Evolutionary conservation across 2,797 vertebrate genomes (phyloP).

Genomic region (Momotus momota): DNA sequence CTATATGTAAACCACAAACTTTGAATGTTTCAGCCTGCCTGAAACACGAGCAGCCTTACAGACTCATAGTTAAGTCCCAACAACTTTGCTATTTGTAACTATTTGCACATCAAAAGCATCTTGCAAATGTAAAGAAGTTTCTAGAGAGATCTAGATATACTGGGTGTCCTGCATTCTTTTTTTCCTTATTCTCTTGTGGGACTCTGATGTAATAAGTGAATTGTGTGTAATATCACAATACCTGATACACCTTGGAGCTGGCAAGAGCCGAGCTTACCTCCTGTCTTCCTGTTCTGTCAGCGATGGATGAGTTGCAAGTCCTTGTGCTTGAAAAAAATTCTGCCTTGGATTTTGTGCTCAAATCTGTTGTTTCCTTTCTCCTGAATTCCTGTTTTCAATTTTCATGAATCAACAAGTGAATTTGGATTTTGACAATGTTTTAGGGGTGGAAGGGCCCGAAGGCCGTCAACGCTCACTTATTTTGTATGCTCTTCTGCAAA

Average conservation of each 20-base stretch:
- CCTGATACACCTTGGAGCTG: neutral
- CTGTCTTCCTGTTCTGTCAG: neutral
- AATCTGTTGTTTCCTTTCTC: neutral
- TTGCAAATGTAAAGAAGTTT: neutral
- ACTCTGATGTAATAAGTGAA: neutral
- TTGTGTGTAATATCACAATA: fast-evolving
- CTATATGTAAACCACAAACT: neutral
- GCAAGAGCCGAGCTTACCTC: neutral
- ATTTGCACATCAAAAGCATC: neutral
- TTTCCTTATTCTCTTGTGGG: neutral
- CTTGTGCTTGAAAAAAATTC: neutral
- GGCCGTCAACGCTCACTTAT: neutral
- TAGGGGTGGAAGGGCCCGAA: neutral
- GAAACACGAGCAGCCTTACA: neutral
- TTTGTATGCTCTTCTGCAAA: neutral
- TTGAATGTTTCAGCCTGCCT: neutral
- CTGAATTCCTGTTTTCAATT: neutral
- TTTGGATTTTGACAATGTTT: neutral
- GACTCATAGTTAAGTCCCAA: neutral
- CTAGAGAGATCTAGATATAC: neutral
- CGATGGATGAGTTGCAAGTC: neutral
- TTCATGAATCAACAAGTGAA: neutral
- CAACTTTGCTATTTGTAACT: neutral
- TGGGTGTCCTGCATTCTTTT: neutral
- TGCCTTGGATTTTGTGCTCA: neutral